Evolutionary conservation across 1,140 invertebrate species (phyloP).

Genomic region (Scaptomyza montana): DNA sequence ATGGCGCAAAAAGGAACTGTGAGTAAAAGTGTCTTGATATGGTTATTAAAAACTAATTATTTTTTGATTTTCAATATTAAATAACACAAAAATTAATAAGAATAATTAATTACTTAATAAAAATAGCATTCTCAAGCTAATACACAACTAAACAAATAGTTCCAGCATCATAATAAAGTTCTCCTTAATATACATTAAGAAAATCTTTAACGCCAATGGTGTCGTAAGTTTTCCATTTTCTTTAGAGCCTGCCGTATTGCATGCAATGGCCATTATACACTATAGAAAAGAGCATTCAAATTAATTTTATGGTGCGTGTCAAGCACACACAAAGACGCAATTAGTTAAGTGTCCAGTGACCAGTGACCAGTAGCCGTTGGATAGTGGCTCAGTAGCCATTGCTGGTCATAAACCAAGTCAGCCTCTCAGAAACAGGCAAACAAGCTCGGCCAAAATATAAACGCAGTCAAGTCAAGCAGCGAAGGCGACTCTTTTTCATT

Average conservation of each 20-base stretch:
- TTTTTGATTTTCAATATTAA: too few relatives aligned
- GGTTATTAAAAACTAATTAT: too few relatives aligned
- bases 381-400: neutral
- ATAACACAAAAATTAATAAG: too few relatives aligned
- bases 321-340: slow-evolving; percentile 74
- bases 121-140: too few relatives aligned
- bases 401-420: slow-evolving; percentile 66
- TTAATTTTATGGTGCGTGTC: slow-evolving; percentile 76
- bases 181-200: neutral
- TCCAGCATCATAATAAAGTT: too few relatives aligned
- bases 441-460: slow-evolving; percentile 15
- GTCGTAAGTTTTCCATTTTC: neutral
- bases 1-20: slow-evolving; percentile 77
- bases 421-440: slow-evolving; percentile 66
- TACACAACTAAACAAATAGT: too few relatives aligned
- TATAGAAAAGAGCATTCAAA: slow-evolving; percentile 28
- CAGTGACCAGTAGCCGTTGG: neutral
- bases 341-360: slow-evolving; percentile 77
- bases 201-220: neutral
- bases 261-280: slow-evolving; percentile 21
- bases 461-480: slow-evolving; percentile 63
- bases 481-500: slow-evolving; percentile 65
- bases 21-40: neutral
- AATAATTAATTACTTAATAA: too few relatives aligned
- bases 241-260: neutral